Base-by-base conservation (phyloP, 2,113 vertebrate genomes). In the Calyptomena viridis region DNA sequence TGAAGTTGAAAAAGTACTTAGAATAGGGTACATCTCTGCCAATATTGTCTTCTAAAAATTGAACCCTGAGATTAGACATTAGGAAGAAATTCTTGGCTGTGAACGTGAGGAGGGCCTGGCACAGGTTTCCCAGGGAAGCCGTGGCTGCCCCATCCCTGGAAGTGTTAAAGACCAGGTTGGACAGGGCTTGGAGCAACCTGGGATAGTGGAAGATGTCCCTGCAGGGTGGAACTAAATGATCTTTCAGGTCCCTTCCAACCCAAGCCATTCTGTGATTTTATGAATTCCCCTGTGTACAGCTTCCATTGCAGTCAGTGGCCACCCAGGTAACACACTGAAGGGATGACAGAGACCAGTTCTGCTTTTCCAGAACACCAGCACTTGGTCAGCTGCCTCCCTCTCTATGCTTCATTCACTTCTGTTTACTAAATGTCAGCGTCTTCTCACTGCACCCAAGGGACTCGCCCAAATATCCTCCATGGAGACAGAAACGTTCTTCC, bases 381-480 rank as follows among this genome's bases (percentile, higher is more conserved):
- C 6, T 40, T 50, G 37, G 22, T 46, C 25, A 71, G 25, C 8
- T 55, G 8, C 23, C 55, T 56, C 28, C 15, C 22, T n/a, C 50
- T 49, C 16, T 14, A 64, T 24, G 10, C 8, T 85, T 88, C 13
- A 24, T 17, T 37, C 55, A 46, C 8, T 35, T 59, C 17, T 55
- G 13, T 56, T 74, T 28, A 5, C 11, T 53, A 55, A 63, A 69
- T 40, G 10, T 35, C 64, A 58, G 5, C 5, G 6, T 62, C 37
- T 67, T 88, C 0, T 0, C 23, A 20, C 64, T 20, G 30, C 18
- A 20, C 23, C 30, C 25, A 60, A 56, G 4, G 8, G 25, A 47
- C 16, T 52, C 22, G 21, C 17, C 22, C 7, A 30, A 1, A 4
- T n/a, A 83, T 35, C 15, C 37, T 50, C 5, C 0, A 0, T 2